Base-by-base conservation (phyloP, 2,888 invertebrate species). In the Brenthis hecate region DNA sequence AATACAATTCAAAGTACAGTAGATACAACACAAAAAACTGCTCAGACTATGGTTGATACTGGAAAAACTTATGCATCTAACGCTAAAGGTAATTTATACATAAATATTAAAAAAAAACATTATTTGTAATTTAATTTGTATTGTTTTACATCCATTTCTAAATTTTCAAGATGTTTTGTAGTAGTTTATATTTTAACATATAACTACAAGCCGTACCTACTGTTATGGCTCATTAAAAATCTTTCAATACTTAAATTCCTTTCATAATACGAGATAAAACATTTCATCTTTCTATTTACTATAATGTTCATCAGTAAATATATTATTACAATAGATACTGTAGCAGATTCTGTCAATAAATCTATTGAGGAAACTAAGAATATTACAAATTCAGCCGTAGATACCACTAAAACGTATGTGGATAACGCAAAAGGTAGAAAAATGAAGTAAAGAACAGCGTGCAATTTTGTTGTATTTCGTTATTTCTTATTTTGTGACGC, bases 361-460 rank as follows among this genome's bases (percentile, higher is more conserved):
- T 82, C 86, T n/a, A 80, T 85, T 67, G 85, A 86, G 56, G 78
- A 77, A 65, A 84, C 86, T 60, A 87, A 87, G 81, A 82, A 82
- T 67, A 81, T 80, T 66, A 82, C 85, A 50, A 76, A 80, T 72
- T 77, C 83, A 57, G 84, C 85, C 50, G 78, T 80, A 65, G 86
- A 89, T 58, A 81, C 84, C 1, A 81, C 85, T 51, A 89, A 86
- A 77, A 73, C 79, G 50, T 87, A 83, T 72, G 81, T 85, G 72
- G 85, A 83, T 74, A 81, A 79, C 73, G 85, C 86, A 14, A 89
- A 86, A 90, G 89, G 88, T 91, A 88, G 65, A 43, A 43, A 43
- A 43, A 66, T 56, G 51, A 60, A 32, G 28, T n/a, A 11, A 23
- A 50, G 16, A 6, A 5, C 11, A 4, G 50, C 13, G 3, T 6